These are phyloP conservation scores for Pantherophis alleghaniensis DNA, from an alignment of 2,797 vertebrate species.

Conservation along the genomic window DNA sequence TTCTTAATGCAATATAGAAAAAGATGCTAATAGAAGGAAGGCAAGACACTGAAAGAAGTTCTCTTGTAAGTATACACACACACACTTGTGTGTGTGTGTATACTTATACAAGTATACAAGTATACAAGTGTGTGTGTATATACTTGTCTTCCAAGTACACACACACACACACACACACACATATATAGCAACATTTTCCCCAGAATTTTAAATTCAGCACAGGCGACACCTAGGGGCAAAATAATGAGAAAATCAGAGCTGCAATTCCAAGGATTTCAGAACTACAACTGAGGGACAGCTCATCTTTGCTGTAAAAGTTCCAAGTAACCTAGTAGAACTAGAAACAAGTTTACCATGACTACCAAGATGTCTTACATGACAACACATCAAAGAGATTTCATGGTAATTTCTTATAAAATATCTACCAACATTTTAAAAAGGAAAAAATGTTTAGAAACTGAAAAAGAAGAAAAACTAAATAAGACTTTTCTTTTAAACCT, in stretches of 20 bases:
- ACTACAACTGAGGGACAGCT: conserved; percentile 21
- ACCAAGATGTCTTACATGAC: neutral
- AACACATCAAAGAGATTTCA: neutral
- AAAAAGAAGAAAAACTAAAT: neutral
- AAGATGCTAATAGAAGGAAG: neutral
- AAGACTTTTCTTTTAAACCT: neutral
- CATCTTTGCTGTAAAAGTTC: neutral
- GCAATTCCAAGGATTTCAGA: neutral
- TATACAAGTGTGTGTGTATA: too few relatives aligned
- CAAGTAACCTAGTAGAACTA: neutral
- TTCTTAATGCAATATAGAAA: neutral
- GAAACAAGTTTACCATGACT: neutral
- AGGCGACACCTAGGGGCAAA: conserved; percentile 67
- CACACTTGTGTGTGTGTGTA: too few relatives aligned
- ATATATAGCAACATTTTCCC: neutral
- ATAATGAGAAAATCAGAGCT: neutral
- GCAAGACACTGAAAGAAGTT: neutral
- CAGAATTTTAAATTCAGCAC: neutral
- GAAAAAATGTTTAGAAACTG: neutral
- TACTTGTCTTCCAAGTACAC: too few relatives aligned
- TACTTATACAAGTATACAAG: too few relatives aligned
- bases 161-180: too few relatives aligned
- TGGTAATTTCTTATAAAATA: neutral
- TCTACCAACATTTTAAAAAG: neutral
- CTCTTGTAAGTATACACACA: too few relatives aligned